Base-by-base conservation (phyloP, 2,113 vertebrate genomes). In the Strix uralensis region DNA sequence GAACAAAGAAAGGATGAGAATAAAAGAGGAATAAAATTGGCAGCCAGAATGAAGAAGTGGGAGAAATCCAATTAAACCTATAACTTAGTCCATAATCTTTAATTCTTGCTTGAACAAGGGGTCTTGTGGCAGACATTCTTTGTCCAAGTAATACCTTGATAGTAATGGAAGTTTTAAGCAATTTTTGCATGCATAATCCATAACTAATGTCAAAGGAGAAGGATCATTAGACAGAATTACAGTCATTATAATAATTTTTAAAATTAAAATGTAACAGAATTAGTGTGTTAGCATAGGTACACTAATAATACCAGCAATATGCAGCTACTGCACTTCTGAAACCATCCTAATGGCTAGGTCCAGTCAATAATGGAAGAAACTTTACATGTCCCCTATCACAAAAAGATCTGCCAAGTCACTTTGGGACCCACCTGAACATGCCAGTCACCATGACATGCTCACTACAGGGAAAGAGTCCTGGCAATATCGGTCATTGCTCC, bases 241-340 rank as follows among this genome's bases (percentile, higher is more conserved):
- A 79, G 70, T 66, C 29, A 94, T 95, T 94, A 81, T 34, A 86
- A 92, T 81, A 73, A 62, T 86, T 91, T 96, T 92, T 23, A 1
- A 47, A 96, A 97, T 93, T 92, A 96, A 92, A 88, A 95, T 73
- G 57, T 84, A 94, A 82, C 83, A 73, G 57, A 93, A 81, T 92
- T 88, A 93, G 54, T 7, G 36, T 73, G 78, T 77, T 91, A 96
- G 73, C 66, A 74, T 3, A 71, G 66, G 49, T 67, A 82, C 27
- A 51, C 51, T 86, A 89, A 59, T 26, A 89, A 85, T 26, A 59
- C 26, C 40, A 80, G 23, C 27, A 57, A 71, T 44, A 85, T 11
- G 49, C 42, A 89, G 49, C 75, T 86, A 61, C 32, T 26, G 42
- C 62, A 59, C 83, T 91, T 95, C 63, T 61, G 44, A 90, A 55